Evolutionary conservation across 2,888 invertebrate genomes (phyloP).

Genomic region (Hydroisotoma schaefferi): DNA sequence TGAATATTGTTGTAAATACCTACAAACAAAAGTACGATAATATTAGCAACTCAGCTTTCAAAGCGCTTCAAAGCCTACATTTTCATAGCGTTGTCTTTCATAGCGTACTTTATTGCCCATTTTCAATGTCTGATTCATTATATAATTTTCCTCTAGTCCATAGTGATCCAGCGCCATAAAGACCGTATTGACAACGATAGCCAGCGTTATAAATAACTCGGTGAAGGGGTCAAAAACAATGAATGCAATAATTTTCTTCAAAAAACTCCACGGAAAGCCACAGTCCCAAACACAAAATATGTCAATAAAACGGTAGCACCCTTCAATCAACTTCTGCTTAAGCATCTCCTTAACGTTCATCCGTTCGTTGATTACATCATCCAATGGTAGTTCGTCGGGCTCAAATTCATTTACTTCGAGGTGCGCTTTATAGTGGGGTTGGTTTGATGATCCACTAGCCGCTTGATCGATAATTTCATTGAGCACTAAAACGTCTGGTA

Average conservation of each 20-base stretch:
- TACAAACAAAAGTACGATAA: slow-evolving; percentile 4
- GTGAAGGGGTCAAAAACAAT: slow-evolving; percentile 97
- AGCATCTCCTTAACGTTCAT: slow-evolving; percentile 52
- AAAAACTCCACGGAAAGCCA: slow-evolving; percentile 84
- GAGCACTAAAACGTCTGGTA: slow-evolving; percentile 91
- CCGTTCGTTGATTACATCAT: slow-evolving; percentile 5
- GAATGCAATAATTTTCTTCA: slow-evolving; percentile 77
- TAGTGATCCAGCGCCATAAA: slow-evolving; percentile 92
- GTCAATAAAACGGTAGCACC: slow-evolving; percentile 72
- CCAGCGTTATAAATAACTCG: slow-evolving; percentile 95
- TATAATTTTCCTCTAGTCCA: slow-evolving; percentile 75
- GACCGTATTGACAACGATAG: slow-evolving; percentile 91
- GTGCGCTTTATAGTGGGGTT: background rate
- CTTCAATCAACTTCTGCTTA: slow-evolving; percentile 76
- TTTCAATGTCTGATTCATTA: slow-evolving; percentile 66
- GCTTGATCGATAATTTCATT: slow-evolving; percentile 96
- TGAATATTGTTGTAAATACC: slow-evolving; percentile 46
- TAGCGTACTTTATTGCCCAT: slow-evolving; percentile 90
- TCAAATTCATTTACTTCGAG: background rate
- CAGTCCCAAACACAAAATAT: slow-evolving; percentile 71
- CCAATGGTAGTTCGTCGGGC: background rate
- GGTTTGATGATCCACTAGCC: slow-evolving; percentile 54
- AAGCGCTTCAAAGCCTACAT: background rate
- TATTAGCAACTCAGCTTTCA: background rate
- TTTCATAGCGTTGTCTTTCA: too few relatives aligned